phyloP scores from a whole-genome alignment of 2,113 vertebrate species.

The Centrocercus urophasianus region DNA sequence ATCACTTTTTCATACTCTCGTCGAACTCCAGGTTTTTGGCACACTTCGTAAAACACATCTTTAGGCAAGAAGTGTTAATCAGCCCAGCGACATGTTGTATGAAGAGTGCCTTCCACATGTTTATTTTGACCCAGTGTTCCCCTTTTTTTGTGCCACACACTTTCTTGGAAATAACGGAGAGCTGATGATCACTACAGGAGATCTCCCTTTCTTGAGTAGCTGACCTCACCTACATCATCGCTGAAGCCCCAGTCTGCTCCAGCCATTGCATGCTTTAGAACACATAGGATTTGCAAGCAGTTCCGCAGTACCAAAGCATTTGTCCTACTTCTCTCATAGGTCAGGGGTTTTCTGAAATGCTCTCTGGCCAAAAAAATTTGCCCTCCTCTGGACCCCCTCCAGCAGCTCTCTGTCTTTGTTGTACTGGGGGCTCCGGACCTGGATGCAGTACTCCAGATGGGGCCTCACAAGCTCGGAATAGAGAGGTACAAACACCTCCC shows the following conservation, averaged over 20 bases:
- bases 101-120: accelerated
- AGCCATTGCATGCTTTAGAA: background rate
- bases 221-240: accelerated
- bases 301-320: background rate
- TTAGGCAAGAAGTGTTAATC: background rate
- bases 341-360: background rate
- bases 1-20: background rate
- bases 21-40: background rate
- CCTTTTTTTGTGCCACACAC: background rate
- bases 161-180: background rate
- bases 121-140: background rate
- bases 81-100: background rate
- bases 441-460: too few species aligned
- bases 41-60: background rate
- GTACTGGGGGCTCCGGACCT: too few species aligned
- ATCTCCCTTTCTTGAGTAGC: background rate
- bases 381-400: too few species aligned
- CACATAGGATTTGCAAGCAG: background rate
- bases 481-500: too few species aligned
- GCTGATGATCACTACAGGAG: background rate
- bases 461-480: too few species aligned
- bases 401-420: too few species aligned
- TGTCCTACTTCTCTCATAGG: background rate
- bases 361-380: background rate
- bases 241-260: background rate